Conservation (phyloP, 1,140 invertebrate species). For the Tenebrio molitor region DNA sequence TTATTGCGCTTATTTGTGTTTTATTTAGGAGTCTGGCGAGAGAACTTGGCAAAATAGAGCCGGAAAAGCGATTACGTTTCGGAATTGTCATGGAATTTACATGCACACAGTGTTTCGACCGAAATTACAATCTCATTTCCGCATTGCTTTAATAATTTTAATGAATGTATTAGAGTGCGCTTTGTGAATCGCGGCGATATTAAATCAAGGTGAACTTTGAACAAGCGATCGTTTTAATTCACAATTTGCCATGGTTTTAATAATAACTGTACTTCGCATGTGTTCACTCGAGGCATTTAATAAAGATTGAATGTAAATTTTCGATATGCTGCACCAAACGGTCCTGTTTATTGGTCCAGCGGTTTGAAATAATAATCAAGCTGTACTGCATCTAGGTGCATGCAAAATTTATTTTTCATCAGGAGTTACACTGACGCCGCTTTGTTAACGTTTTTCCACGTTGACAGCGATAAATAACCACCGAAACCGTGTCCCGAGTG, state of each 20-base stretch:
- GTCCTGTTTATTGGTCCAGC: background rate
- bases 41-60: conserved; percentile 16
- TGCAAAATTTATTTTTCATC: conserved; percentile 10
- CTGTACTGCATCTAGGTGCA: background rate
- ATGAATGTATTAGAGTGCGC: conserved; percentile 31
- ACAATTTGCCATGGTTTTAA: conserved; percentile 31
- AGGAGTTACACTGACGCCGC: background rate
- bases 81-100: conserved; percentile 22
- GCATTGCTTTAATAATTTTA: conserved; percentile 37
- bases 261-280: conserved; percentile 11
- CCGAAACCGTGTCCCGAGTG: background rate
- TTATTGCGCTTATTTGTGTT: conserved; percentile 12
- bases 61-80: conserved; percentile 30
- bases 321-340: conserved; percentile 1
- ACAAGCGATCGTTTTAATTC: conserved; percentile 20
- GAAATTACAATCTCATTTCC: conserved; percentile 38
- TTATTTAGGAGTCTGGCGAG: conserved; percentile 1
- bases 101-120: conserved; percentile 17
- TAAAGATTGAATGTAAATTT: conserved; percentile 32
- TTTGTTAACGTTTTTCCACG: background rate
- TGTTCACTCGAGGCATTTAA: conserved; percentile 17
- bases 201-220: conserved; percentile 30
- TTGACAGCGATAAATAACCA: background rate
- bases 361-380: conserved; percentile 9
- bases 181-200: conserved; percentile 10